Base-by-base conservation (phyloP, 1,140 invertebrate species). In the Bombus confusus region DNA sequence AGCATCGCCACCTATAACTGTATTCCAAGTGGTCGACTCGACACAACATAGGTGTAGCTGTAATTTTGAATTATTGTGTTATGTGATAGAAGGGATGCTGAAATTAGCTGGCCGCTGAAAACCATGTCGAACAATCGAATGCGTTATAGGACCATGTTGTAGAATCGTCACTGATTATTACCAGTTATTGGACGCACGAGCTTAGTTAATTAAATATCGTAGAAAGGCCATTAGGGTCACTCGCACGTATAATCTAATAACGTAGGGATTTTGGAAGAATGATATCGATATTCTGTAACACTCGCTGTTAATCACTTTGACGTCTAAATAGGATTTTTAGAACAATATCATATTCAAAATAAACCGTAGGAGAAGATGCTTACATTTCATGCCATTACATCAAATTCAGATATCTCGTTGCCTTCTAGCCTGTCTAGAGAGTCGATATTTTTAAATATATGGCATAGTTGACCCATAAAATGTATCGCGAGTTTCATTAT, bases 11-110 rank as follows among this genome's bases (percentile, higher is more conserved):
- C 13, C 8, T 37, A 28, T 10, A 69, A 41, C 47, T 82, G 57
- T 78, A 85, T 86, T 86, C 34, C 80, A 64, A 57, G 28, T 31
- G 76, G 71, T 69, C 59, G 64, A 66, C 25, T 71, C 31, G 31
- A 28, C 59, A n/a, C 18, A 22, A 28, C 69, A 76, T 74, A 66
- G 83, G 22, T n/a, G 25, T 59, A 57, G 15, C 28, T 69, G 66
- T 82, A 89, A 89, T 88, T 76, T 77, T 86, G 87, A 86, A 88
- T 86, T 86, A 89, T 89, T 78, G 59, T 62, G 52, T 89, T 81
- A 66, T 62, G 52, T 47, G 47, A 77, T 64, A 28, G 79, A 82
- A 78, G 86, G 78, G 68, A 75, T 43, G 66, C 34, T 52, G 28
- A 77, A 84, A 88, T 88, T 88, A 87, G 75, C 73, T 31, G 39